Conservation (phyloP, 2,797 vertebrate genomes). For the Taenioides sp. region DNA sequence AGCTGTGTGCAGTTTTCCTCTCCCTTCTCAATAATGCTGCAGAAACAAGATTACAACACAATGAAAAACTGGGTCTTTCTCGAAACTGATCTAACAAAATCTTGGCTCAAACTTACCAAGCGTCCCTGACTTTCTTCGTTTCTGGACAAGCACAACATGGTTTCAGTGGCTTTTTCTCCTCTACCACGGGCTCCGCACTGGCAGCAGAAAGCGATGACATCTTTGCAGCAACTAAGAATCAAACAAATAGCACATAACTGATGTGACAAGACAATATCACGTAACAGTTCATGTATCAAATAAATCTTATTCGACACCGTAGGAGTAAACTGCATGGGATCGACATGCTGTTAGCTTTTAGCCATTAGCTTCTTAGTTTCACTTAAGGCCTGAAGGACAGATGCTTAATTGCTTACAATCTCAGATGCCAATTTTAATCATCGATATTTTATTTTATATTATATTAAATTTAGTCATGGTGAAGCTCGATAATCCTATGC, state of each 20-base stretch:
- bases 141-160: constrained; percentile 95
- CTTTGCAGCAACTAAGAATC: constrained; percentile 26
- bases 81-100: not conserved
- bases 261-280: not conserved
- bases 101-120: constrained; percentile 78
- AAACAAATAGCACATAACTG: not conserved
- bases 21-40: constrained; percentile 94
- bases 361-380: not conserved
- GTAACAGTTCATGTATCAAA: not conserved
- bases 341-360: not conserved
- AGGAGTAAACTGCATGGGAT: not conserved
- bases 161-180: constrained; percentile 89
- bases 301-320: not conserved
- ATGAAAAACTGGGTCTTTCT: not conserved
- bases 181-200: constrained; percentile 66
- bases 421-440: not conserved
- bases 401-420: not conserved
- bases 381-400: not conserved
- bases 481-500: not conserved
- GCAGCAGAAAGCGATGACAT: constrained; percentile 84
- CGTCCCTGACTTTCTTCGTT: constrained; percentile 91
- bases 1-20: constrained; percentile 87
- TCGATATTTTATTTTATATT: no score
- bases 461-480: not conserved
- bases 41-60: constrained; percentile 23